Evolutionary conservation across 1,140 invertebrate species (phyloP).

Genomic region (Drosophila bocqueti): DNA sequence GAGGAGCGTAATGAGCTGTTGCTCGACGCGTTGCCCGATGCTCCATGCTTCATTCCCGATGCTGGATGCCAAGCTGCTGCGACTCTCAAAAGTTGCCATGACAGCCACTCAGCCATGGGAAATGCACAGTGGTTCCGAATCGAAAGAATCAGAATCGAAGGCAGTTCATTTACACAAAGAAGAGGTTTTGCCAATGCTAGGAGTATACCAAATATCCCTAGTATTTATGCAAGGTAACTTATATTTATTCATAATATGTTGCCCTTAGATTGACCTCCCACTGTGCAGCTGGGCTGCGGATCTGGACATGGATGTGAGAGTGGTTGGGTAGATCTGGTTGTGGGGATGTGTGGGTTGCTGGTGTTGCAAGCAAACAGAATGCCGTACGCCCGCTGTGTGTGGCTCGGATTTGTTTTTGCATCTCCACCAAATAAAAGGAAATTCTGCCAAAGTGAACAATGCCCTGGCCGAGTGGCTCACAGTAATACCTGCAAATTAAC

Average conservation of each 20-base stretch:
- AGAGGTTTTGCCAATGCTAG: not conserved
- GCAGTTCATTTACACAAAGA: not conserved
- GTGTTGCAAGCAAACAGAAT: conserved; percentile 29
- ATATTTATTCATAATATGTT: not conserved
- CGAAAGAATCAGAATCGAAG: not conserved
- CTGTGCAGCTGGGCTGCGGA: not conserved
- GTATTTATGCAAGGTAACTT: not conserved
- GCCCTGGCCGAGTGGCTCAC: not conserved
- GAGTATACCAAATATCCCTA: not conserved
- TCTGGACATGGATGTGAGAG: not conserved
- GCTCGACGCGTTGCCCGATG: not conserved
- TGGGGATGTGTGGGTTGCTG: not conserved
- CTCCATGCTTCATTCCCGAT: not conserved
- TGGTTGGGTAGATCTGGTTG: not conserved
- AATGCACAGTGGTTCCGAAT: not conserved
- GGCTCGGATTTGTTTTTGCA: conserved; percentile 12
- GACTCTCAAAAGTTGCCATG: conserved; percentile 37
- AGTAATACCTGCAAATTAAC: conserved; percentile 19
- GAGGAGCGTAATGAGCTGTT: conserved; percentile 48
- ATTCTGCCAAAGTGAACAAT: conserved; percentile 3
- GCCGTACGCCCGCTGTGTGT: not conserved
- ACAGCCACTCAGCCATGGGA: conserved; percentile 1
- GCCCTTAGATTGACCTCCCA: not conserved
- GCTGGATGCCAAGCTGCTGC: conserved; percentile 14
- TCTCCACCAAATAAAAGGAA: conserved; percentile 5